Evolutionary conservation across 1,140 invertebrate genomes (phyloP).

Genomic region (Tetragnatha versicolor): DNA sequence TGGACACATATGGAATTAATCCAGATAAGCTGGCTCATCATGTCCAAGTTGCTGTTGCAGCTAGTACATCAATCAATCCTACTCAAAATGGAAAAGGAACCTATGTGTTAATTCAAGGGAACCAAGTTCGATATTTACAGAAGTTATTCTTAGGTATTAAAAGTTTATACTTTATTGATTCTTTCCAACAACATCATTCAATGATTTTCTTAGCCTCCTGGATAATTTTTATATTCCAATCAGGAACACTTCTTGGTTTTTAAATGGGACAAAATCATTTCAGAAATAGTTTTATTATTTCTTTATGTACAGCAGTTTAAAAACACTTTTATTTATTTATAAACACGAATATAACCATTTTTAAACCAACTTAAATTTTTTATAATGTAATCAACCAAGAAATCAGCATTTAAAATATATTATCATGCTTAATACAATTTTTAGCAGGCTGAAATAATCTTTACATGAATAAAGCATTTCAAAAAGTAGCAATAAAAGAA

Average conservation of each 20-base stretch:
- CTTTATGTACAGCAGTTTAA: too few species aligned
- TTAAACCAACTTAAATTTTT: too few species aligned
- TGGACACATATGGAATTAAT: constrained; percentile 84
- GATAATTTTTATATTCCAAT: constrained; percentile 30
- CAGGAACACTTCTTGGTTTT: constrained; percentile 12
- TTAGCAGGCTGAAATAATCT: too few species aligned
- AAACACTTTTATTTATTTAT: too few species aligned
- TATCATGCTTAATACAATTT: too few species aligned
- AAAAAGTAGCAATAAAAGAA: too few species aligned
- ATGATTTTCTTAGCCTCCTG: not conserved
- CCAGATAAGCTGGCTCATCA: constrained; percentile 79
- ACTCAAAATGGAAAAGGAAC: constrained; percentile 76
- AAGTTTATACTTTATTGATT: not conserved
- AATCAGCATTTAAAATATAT: too few species aligned
- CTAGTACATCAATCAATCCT: constrained; percentile 81
- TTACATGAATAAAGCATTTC: too few species aligned
- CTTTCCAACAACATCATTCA: not conserved
- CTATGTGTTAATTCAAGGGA: constrained; percentile 88
- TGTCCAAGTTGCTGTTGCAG: constrained; percentile 83
- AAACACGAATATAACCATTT: too few species aligned
- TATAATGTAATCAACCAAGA: too few species aligned
- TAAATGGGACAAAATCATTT: constrained; percentile 17
- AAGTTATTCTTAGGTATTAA: constrained; percentile 74
- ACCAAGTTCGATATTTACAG: constrained; percentile 81
- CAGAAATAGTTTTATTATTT: not conserved